phyloP scores from a whole-genome alignment of 92 coral and sea anemone genomes.

The Nematostella vectensis region DNA sequence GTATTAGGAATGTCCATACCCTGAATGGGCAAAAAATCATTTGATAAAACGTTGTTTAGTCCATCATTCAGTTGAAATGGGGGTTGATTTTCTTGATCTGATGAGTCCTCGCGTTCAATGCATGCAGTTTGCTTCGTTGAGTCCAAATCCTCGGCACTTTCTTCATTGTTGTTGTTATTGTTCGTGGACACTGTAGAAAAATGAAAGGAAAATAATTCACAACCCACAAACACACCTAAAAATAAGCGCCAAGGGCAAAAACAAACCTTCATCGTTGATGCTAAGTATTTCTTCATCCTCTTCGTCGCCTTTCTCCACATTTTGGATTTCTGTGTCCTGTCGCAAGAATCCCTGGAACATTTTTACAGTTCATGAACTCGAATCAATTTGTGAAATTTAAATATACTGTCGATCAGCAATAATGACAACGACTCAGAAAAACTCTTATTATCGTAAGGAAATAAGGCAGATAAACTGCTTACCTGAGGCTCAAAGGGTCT shows the following conservation, averaged over 20 bases:
- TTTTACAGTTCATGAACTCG: conserved; percentile 1
- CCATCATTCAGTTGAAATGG: conserved; percentile 8
- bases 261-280: conserved; percentile 46
- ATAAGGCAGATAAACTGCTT: conserved; percentile 3
- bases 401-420: conserved; percentile 4
- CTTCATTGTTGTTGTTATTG: conserved; percentile 19
- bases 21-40: conserved; percentile 38
- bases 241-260: background rate
- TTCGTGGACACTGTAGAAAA: conserved; percentile 12
- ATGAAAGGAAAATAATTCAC: no score
- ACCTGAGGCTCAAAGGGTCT: conserved; percentile 94
- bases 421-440: conserved; percentile 1
- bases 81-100: conserved; percentile 36
- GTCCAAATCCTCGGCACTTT: background rate
- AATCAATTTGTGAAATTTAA: background rate
- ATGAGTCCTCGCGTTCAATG: conserved; percentile 8
- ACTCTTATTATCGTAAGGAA: background rate
- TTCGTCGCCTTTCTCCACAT: conserved; percentile 36
- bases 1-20: conserved; percentile 32
- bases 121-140: conserved; percentile 6
- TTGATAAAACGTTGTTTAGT: conserved; percentile 8
- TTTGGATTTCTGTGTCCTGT: conserved; percentile 43
- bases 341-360: conserved; percentile 46
- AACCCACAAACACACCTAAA: conserved; percentile 7
- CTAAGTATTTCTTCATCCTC: conserved; percentile 74